Evolutionary conservation across 1,140 invertebrate species (phyloP), one percentile per base, ranked within the genome.

Genomic region (Scaptomyza graminum): DNA sequence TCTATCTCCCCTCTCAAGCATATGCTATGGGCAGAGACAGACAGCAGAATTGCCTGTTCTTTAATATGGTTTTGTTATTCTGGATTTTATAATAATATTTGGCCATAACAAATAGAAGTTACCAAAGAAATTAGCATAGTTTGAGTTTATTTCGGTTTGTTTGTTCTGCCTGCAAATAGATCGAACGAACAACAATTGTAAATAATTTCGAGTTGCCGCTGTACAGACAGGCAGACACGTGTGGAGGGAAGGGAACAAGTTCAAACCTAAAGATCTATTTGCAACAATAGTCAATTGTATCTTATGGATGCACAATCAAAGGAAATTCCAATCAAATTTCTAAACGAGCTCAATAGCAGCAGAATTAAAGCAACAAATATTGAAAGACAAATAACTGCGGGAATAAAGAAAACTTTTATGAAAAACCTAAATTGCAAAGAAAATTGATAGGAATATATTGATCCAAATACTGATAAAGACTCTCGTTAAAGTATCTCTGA

Each of bases 311-410:
- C 69, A 34, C 31, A 72, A 72, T 72, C 69, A 60, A 52, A 72
- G 69, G 69, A 72, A 72, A 72, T 72, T 49, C 63, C 57, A 67
- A 72, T 72, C 54, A 72, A 72, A 60, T 43, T 43, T 41, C 69
- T 72, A 72, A 72, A 72, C 69, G 63, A 67, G 69, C 69, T 72
- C 56, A 72, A 72, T 67, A 59, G 22, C 34, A 22, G 4, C 18
- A 22, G 18, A 22, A 2, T 22, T 22, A 22, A 22, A 22, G 18
- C 18, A 22, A 3, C 50, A 50, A 64, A 56, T 54, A 69, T 69
- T 49, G 28, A 46, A 18, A 25, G 52, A 6, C 16, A 37, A 6
- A 6, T 28, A 25, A 51, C 34, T 16, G n/a, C n/a, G n/a, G 8
- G 4, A 12, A 44, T 52, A 16, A 15, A 12, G n/a, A 5, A 18